Evolutionary conservation across 2,888 invertebrate species (phyloP).

Genomic region (Trissonchulus sp.): DNA sequence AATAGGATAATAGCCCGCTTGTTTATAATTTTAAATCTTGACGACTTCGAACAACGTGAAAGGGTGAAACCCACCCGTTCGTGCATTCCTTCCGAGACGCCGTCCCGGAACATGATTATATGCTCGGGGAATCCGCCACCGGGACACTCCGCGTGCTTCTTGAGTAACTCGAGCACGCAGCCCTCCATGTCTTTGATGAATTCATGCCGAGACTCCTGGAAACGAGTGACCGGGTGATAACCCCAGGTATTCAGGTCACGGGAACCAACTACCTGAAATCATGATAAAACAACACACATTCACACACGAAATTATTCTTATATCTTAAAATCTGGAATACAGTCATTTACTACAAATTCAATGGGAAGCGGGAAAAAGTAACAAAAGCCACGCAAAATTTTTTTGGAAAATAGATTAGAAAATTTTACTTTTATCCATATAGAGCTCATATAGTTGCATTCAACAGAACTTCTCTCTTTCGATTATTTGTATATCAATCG

Average conservation of each 20-base stretch:
- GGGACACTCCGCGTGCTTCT: conserved; percentile 39
- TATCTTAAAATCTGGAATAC: too few relatives aligned
- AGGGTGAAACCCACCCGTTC: conserved; percentile 39
- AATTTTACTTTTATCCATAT: too few relatives aligned
- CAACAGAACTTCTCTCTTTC: too few relatives aligned
- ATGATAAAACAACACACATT: background rate
- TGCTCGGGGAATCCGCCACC: conserved; percentile 41
- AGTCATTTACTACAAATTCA: too few relatives aligned
- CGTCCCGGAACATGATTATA: conserved; percentile 50
- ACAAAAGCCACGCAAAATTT: too few relatives aligned
- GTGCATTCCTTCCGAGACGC: conserved; percentile 49
- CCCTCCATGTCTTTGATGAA: conserved; percentile 46
- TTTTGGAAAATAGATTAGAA: too few relatives aligned
- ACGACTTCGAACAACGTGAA: background rate
- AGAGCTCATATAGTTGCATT: too few relatives aligned
- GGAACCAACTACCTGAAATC: conserved; percentile 20
- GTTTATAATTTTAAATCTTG: background rate
- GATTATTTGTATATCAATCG: too few relatives aligned
- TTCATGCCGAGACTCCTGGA: conserved; percentile 62
- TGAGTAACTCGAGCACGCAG: conserved; percentile 45
- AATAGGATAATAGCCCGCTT: too few relatives aligned
- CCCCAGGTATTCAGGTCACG: conserved; percentile 9
- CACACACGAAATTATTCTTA: too few relatives aligned
- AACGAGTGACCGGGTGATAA: conserved; percentile 63
- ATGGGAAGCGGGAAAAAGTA: too few relatives aligned